Conservation (phyloP, 2,888 invertebrate species). For the Stenurella melanura region DNA sequence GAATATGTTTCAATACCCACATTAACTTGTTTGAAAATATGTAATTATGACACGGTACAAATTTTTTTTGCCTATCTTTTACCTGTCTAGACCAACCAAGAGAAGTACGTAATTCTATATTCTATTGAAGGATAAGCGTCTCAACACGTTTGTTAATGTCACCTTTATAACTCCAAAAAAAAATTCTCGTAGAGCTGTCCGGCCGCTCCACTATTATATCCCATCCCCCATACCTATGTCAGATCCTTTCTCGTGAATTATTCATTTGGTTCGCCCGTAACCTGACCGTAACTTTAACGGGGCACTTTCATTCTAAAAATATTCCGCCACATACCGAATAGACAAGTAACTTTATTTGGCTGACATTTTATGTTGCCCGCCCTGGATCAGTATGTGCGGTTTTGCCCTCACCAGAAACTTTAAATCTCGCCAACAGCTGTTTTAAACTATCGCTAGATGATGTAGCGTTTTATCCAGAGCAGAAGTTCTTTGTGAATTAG, state of each 20-base stretch:
- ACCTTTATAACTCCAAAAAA: too few species aligned
- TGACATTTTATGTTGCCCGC: conserved; percentile 58
- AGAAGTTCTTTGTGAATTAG: conserved; percentile 19
- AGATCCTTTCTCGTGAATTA: conserved; percentile 65
- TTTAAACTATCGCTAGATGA: conserved; percentile 39
- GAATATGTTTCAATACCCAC: too few species aligned
- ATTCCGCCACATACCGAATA: conserved; percentile 59
- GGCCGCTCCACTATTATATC: too few species aligned
- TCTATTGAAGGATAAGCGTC: too few species aligned
- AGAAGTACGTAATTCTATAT: too few species aligned
- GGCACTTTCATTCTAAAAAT: conserved; percentile 63
- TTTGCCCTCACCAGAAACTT: conserved; percentile 42
- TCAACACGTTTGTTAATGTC: too few species aligned
- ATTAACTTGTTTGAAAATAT: too few species aligned
- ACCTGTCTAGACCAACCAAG: too few species aligned
- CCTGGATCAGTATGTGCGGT: conserved; percentile 45
- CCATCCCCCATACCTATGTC: conserved; percentile 55
- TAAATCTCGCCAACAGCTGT: conserved; percentile 51
- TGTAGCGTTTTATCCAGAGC: conserved; percentile 25
- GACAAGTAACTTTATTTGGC: conserved; percentile 61
- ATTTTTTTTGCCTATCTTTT: too few species aligned
- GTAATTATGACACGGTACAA: too few species aligned
- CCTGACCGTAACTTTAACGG: conserved; percentile 66
- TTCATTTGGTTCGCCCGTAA: conserved; percentile 65
- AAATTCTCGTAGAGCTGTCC: too few species aligned